Base-by-base conservation (phyloP, 1,140 invertebrate genomes). In the Hesperophylax magnus region DNA sequence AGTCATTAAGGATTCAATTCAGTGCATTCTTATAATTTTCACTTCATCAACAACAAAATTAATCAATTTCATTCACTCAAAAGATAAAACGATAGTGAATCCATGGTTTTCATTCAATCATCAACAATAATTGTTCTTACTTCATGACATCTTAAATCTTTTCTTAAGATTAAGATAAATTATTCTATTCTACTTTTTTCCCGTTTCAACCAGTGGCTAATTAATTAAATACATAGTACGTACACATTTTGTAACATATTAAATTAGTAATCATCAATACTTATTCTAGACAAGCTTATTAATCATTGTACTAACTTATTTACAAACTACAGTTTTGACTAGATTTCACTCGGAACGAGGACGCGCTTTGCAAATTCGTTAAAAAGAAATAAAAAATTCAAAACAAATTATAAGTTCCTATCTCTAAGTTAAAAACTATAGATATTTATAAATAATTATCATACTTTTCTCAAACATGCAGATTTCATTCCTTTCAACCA, bases 311-410 rank as follows among this genome's bases (percentile, higher is more conserved):
- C 24, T 27, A 27, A n/a, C 8, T 6, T 31, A 14, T 15, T 27
- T 27, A 67, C 27, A 67, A 27, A 27, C 27, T 24, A 65, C 24
- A 6, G 6, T 65, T 67, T 67, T 67, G 63, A 67, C 63, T 67
- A 67, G 63, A 67, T 31, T 67, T 47, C 63, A 67, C 63, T 67
- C 63, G n/a, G 18, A 47, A 47, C 56, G 22, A 27, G 22, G 63
- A 67, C 31, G 22, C 63, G 63, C 63, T 11, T 31, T 17, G 27
- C 63, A 27, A 27, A 14, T 27, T 67, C 63, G 17, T 31, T 27
- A 67, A 67, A 67, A 24, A 27, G 27, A 67, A 67, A 67, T 67
- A 15, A 67, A 39, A 31, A 67, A 31, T 22, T 8, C 17, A 17
- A 67, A 67, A 27, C 22, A 67, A 67, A 31, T n/a, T 47, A 47